Evolutionary conservation across 2,113 vertebrate genomes (phyloP), one percentile per base, ranked within the genome.

Genomic region (Gulo gulo): DNA sequence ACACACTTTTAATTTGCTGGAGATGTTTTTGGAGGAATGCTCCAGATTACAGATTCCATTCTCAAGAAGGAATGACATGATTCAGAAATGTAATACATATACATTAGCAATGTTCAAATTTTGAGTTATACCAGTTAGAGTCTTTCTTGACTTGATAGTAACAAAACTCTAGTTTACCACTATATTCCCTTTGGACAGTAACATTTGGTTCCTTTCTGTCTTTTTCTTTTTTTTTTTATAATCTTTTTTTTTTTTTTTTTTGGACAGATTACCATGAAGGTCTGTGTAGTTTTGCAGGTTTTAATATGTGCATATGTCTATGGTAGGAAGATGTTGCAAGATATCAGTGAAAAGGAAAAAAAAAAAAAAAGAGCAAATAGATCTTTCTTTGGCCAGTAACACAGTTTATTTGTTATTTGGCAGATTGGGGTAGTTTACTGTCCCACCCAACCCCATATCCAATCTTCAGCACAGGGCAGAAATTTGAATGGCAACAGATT

Each of bases 1-100:
- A 84, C 39, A 50, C 13, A 85, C 83, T 96, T 82, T 85, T 78
- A 93, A 95, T 82, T 90, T 93, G 73, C 73, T 45, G 55, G 65
- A 92, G 42, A 65, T 95, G 86, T 76, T 89, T 97, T 84, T 90
- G 74, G 36, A 95, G 78, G 29, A 96, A 42, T 57, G 67, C 83
- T 94, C 59, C 4, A 83, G 59, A 81, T 94, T 47, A 87, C 7
- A 34, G n/a, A 92, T 76, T 96, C 81, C 23, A 42, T 87, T 71
- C 29, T 87, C 36, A 71, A 81, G 67, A 91, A 89, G 78, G 39
- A 65, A 65, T 96, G 95, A 63, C 24, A 29, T 50, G 87, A 89
- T 92, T 97, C 65, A 47, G 73, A 67, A 81, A 78, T 63, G 13
- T 52, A 76, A 87, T 50, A 47, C 8, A 26, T 83, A 61, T 21